Conservation (phyloP, 2,888 invertebrate genomes). For the Electrophaes corylata region DNA sequence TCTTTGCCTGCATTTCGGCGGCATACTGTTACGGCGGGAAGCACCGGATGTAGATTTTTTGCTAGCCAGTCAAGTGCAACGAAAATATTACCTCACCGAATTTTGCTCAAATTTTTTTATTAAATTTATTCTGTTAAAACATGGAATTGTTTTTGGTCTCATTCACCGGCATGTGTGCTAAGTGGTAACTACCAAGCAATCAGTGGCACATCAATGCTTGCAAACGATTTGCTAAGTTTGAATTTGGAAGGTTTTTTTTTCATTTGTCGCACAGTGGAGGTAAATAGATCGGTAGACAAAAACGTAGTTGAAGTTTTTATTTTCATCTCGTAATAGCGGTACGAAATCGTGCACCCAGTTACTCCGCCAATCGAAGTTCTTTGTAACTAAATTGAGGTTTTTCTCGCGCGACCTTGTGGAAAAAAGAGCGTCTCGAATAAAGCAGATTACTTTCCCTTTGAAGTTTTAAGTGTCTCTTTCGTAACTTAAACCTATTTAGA, state of each 20-base stretch:
- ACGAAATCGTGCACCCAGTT: conserved; percentile 49
- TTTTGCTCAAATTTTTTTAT: conserved; percentile 47
- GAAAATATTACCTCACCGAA: conserved; percentile 61
- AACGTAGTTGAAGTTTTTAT: conserved; percentile 47
- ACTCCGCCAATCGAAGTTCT: conserved; percentile 53
- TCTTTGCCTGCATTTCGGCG: conserved; percentile 66
- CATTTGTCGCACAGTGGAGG: conserved; percentile 40
- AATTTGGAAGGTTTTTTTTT: conserved; percentile 21
- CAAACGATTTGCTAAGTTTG: conserved; percentile 12
- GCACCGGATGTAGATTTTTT: conserved; percentile 66
- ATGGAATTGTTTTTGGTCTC: conserved; percentile 32
- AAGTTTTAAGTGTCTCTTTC: conserved; percentile 54
- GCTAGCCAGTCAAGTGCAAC: conserved; percentile 61
- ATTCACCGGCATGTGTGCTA: background rate
- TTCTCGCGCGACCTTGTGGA: conserved; percentile 53
- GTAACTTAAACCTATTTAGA: conserved; percentile 55
- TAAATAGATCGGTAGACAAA: conserved; percentile 44
- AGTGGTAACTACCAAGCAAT: background rate
- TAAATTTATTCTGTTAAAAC: conserved; percentile 41
- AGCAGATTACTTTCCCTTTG: conserved; percentile 63
- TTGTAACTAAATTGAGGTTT: conserved; percentile 59
- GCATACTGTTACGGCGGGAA: conserved; percentile 58
- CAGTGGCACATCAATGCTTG: background rate
- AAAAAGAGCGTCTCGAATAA: conserved; percentile 48
- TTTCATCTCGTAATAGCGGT: conserved; percentile 42